These are phyloP conservation scores for Okapia johnstoni DNA, from an alignment of 2,113 vertebrate species.

Conservation along the genomic window DNA sequence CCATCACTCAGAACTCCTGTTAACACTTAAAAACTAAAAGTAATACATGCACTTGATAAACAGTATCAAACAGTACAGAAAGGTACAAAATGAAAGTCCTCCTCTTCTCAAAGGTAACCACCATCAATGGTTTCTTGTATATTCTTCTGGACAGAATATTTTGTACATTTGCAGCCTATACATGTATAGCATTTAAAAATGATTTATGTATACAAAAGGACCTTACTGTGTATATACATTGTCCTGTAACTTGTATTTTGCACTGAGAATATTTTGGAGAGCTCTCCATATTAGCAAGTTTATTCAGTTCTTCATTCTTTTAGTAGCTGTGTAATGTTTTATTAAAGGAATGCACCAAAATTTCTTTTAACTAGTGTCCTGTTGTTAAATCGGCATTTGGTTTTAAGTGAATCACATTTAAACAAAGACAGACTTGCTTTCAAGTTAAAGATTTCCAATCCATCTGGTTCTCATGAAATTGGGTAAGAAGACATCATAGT, in stretches of 20 bases:
- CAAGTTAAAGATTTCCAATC: neutral
- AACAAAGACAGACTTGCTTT: neutral
- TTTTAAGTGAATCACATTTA: conserved; percentile 29
- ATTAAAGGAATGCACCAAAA: neutral
- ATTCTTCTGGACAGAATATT: conserved; percentile 61
- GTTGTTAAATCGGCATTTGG: neutral
- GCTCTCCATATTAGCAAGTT: neutral
- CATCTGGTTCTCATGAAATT: conserved; percentile 35
- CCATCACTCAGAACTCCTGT: conserved; percentile 71
- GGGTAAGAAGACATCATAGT: neutral
- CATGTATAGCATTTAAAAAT: conserved; percentile 40
- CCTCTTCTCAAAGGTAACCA: conserved; percentile 72
- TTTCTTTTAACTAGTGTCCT: conserved; percentile 19
- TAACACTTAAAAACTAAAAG: conserved; percentile 72
- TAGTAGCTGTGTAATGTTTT: conserved; percentile 14
- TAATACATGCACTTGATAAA: conserved; percentile 70
- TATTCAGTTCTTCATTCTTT: conserved; percentile 15
- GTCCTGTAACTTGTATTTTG: conserved; percentile 1
- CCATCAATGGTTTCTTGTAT: conserved; percentile 59
- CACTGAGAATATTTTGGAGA: conserved; percentile 16
- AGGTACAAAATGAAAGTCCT: conserved; percentile 75
- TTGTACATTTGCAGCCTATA: conserved; percentile 41
- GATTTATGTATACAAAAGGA: conserved; percentile 14
- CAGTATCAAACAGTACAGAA: conserved; percentile 71
- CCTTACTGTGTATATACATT: neutral